Conservation (phyloP, 2,888 invertebrate genomes). For the Anorthoa munda region DNA sequence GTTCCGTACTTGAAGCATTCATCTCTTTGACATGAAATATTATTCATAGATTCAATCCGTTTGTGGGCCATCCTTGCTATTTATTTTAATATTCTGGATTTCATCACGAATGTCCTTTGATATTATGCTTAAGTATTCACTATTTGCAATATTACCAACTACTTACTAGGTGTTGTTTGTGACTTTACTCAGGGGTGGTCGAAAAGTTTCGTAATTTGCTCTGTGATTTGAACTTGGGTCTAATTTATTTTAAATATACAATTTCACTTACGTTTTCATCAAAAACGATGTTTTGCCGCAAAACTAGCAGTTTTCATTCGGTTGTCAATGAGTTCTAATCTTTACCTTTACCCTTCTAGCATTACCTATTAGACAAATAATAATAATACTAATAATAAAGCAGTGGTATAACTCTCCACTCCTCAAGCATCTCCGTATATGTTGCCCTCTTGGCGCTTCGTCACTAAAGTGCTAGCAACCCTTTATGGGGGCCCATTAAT, state of each 20-base stretch:
- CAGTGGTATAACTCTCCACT: no score
- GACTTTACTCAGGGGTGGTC: background rate
- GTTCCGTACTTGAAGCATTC: conserved; percentile 48
- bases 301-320: background rate
- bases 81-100: conserved; percentile 28
- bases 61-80: conserved; percentile 41
- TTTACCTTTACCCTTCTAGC: background rate
- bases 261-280: background rate
- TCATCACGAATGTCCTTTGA: conserved; percentile 23
- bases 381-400: no score
- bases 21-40: conserved; percentile 62
- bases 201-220: background rate
- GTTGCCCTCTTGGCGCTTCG: no score
- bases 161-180: background rate
- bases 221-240: background rate
- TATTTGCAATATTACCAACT: background rate
- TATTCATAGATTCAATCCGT: conserved; percentile 64
- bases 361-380: background rate
- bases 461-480: no score
- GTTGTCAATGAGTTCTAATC: no score
- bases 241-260: background rate
- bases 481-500: no score
- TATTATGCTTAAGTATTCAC: conserved; percentile 10
- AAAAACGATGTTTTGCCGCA: background rate
- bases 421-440: no score